Conservation (phyloP, 1,140 invertebrate species). For the Micrasema minimum region DNA sequence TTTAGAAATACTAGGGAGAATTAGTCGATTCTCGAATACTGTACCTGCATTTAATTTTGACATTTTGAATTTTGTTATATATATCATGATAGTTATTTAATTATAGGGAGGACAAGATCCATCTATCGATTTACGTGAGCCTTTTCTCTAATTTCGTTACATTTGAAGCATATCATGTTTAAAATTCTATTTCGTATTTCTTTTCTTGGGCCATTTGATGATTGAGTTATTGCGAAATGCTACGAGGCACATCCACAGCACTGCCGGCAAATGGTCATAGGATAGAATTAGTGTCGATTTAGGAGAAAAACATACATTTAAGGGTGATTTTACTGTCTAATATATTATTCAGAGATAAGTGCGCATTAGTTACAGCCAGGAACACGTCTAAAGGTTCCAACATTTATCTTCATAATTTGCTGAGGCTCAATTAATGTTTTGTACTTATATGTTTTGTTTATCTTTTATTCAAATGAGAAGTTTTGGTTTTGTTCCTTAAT, state of each 20-base stretch:
- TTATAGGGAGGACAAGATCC: constrained; percentile 34
- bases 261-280: constrained; percentile 60
- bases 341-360: too few relatives aligned
- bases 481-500: constrained; percentile 69
- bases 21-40: constrained; percentile 66
- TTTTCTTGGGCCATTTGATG: constrained; percentile 12
- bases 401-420: neutral
- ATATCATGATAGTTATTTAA: constrained; percentile 47
- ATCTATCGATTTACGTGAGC: constrained; percentile 16
- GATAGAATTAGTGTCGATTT: too few relatives aligned
- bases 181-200: constrained; percentile 9
- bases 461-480: constrained; percentile 50
- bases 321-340: too few relatives aligned
- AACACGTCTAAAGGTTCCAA: too few relatives aligned
- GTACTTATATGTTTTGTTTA: constrained; percentile 48
- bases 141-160: constrained; percentile 24
- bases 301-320: too few relatives aligned
- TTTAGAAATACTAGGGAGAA: constrained; percentile 57
- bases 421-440: constrained; percentile 30
- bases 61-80: constrained; percentile 48
- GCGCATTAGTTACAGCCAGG: too few relatives aligned
- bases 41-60: constrained; percentile 68
- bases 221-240: constrained; percentile 33
- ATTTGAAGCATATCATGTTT: constrained; percentile 29
- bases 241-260: constrained; percentile 69